phyloP scores from a whole-genome alignment of 2,888 invertebrate genomes.

The Thyatira batis region DNA sequence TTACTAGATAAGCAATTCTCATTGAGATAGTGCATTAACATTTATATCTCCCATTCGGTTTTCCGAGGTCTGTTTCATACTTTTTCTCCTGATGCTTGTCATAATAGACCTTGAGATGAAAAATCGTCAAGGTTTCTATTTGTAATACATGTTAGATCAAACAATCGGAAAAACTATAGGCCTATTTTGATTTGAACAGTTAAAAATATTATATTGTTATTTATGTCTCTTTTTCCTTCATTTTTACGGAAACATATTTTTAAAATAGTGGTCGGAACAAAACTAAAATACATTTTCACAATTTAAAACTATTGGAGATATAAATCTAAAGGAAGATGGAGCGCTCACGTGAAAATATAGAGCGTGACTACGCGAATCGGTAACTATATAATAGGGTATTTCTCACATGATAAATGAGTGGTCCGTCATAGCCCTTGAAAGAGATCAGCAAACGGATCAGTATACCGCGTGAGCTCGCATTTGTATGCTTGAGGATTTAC shows the following conservation, averaged over 20 bases:
- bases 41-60: neutral
- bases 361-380: neutral
- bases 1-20: neutral
- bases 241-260: too few relatives aligned
- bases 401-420: slow-evolving; percentile 4
- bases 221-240: too few relatives aligned
- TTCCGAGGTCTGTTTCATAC: neutral
- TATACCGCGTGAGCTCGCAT: slow-evolving; percentile 39
- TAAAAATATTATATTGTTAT: too few relatives aligned
- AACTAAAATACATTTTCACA: neutral
- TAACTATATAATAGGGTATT: neutral
- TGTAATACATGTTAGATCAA: too few relatives aligned
- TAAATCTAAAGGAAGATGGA: neutral
- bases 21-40: neutral
- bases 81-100: neutral
- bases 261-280: neutral
- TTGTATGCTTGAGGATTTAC: slow-evolving; percentile 60
- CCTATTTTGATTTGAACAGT: too few relatives aligned
- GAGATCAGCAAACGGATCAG: slow-evolving; percentile 43
- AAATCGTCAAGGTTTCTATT: too few relatives aligned
- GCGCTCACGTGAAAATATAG: neutral
- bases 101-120: too few relatives aligned
- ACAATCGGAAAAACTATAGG: too few relatives aligned
- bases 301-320: neutral
- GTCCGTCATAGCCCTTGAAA: slow-evolving; percentile 27